These are phyloP conservation scores for Maniola jurtina DNA, from an alignment of 1,140 invertebrate genomes.

Conservation along the genomic window DNA sequence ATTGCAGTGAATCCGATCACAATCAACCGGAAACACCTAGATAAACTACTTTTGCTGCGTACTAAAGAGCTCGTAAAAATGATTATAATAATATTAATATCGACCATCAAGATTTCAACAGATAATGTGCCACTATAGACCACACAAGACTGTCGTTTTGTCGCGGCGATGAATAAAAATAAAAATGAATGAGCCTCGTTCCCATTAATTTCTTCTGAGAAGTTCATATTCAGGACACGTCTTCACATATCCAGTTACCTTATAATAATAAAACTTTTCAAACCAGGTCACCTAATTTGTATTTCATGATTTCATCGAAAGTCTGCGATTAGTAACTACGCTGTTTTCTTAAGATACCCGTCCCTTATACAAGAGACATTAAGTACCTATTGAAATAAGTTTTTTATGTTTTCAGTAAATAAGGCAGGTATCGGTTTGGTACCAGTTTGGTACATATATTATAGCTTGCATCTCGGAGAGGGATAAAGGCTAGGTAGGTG, in stretches of 20 bases:
- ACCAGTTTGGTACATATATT: no score
- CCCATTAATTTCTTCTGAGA: constrained; percentile 35
- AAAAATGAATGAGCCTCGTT: constrained; percentile 30
- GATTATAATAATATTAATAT: constrained; percentile 6
- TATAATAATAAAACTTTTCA: constrained; percentile 47
- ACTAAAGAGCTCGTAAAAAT: neutral
- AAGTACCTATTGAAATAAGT: no score
- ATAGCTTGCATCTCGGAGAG: no score
- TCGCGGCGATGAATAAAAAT: constrained; percentile 23
- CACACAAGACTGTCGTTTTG: constrained; percentile 13
- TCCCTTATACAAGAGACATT: no score
- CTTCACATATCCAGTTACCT: constrained; percentile 48
- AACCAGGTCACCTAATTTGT: constrained; percentile 51
- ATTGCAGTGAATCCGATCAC: constrained; percentile 1
- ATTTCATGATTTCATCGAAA: neutral
- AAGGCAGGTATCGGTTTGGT: no score
- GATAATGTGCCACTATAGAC: constrained; percentile 8
- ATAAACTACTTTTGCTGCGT: neutral
- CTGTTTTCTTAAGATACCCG: no score
- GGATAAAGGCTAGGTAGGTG: no score
- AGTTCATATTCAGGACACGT: constrained; percentile 35
- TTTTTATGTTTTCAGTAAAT: no score
- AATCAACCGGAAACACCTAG: neutral
- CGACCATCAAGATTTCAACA: constrained; percentile 4
- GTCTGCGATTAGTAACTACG: neutral